phyloP scores from a whole-genome alignment of 2,888 invertebrate genomes.

The Aphrophora alni region DNA sequence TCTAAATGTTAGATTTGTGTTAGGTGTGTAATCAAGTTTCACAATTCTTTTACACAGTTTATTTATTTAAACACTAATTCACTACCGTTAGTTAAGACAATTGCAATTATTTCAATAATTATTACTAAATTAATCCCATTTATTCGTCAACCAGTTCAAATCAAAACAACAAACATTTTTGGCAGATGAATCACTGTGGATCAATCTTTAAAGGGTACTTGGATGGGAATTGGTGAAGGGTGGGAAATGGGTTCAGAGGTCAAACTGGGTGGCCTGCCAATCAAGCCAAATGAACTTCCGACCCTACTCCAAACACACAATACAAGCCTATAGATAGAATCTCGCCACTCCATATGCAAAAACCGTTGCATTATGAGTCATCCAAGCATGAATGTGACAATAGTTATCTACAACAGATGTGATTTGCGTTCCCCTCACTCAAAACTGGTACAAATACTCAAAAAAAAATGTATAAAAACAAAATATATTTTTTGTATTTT shows the following conservation, averaged over 20 bases:
- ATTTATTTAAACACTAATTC: too few relatives aligned
- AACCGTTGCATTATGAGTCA: neutral
- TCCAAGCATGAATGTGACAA: neutral
- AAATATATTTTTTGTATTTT: too few relatives aligned
- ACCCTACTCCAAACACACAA: neutral
- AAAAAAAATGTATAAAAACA: too few relatives aligned
- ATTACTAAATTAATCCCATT: neutral
- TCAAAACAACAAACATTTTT: neutral
- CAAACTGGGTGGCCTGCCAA: neutral
- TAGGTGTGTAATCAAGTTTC: too few relatives aligned
- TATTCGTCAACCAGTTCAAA: neutral
- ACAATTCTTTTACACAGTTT: too few relatives aligned
- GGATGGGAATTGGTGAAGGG: neutral
- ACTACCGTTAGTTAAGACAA: too few relatives aligned
- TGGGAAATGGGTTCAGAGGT: neutral
- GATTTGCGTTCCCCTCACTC: too few relatives aligned
- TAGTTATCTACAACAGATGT: too few relatives aligned
- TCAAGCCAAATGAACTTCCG: constrained; percentile 2
- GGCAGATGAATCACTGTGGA: neutral
- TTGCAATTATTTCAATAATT: too few relatives aligned
- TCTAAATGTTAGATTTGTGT: too few relatives aligned
- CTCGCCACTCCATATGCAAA: neutral
- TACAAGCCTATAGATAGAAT: neutral
- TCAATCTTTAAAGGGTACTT: neutral
- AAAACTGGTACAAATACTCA: too few relatives aligned